Evolutionary conservation across 2,113 vertebrate genomes (phyloP).

Genomic region (Prionailurus bengalensis): DNA sequence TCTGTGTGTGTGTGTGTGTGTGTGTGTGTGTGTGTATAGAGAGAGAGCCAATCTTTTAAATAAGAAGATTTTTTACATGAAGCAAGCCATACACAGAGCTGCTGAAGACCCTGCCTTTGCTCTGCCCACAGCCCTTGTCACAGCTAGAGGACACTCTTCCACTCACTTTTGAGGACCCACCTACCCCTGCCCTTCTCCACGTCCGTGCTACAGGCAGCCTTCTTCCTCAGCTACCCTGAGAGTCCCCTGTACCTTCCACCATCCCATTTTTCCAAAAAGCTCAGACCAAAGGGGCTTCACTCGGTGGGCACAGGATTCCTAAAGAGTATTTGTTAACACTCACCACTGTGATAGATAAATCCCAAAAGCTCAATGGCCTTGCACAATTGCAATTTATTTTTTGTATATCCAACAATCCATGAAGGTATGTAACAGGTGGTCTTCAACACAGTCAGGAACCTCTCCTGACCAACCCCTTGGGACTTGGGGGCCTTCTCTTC

Average conservation of each 20-base stretch:
- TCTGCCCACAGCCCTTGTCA: background rate
- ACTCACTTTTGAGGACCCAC: background rate
- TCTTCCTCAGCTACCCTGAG: background rate
- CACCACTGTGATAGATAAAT: background rate
- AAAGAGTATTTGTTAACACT: background rate
- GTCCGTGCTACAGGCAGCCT: background rate
- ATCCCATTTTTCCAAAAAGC: background rate
- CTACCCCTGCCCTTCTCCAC: background rate
- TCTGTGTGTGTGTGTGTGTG: background rate
- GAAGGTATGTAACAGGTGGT: background rate
- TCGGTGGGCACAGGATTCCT: background rate
- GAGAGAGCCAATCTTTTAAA: background rate
- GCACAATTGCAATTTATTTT: background rate
- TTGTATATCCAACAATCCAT: background rate
- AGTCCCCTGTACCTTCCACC: background rate
- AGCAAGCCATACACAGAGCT: background rate
- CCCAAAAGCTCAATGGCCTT: background rate
- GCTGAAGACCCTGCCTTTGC: background rate
- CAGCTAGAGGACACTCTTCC: background rate
- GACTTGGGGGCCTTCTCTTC: background rate
- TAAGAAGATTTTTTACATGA: background rate
- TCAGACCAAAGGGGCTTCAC: background rate
- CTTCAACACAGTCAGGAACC: background rate
- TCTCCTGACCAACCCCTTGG: background rate
- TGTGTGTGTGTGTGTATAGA: background rate